Evolutionary conservation across 2,888 invertebrate genomes (phyloP), one percentile per base, ranked within the genome.

Genomic region (Dorcus parallelipipedus): DNA sequence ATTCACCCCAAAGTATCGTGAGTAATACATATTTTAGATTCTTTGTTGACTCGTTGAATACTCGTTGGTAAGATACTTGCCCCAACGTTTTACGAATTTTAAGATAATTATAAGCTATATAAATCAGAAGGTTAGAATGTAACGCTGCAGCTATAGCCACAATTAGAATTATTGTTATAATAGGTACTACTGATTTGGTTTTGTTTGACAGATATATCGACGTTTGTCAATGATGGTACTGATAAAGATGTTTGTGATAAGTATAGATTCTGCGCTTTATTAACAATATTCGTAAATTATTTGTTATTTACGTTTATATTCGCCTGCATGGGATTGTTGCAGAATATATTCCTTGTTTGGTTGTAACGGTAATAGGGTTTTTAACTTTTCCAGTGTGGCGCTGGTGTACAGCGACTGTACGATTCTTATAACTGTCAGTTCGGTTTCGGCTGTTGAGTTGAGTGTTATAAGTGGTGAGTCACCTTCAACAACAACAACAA

Each of bases 1-100:
- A 84, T 78, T 84, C 84, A 67, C 86, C 86, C 62, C 83, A 80
- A 71, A 82, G 80, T 74, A 80, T 82, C 74, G 84, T 83, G 73
- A 82, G 83, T 82, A 62, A 40, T 52, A 23, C 38, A 20, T 26
- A 33, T 33, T 33, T 33, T 33, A 33, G 20, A 20, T 20, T 20
- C 26, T 33, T 33, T 33, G 26, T 33, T 33, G 26, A 33, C 7
- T 20, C 20, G 20, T 20, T 14, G 14, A 14, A 14, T 1, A 20
- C 20, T 20, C 20, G 20, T 14, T 20, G 20, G 20, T 20, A 20
- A 20, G 20, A 20, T 20, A 20, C 2, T 3, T 20, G 2, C 20
- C 20, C 20, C 20, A 20, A 3, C 2, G 20, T 20, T 20, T 20
- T 20, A 20, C 3, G 20, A 3, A 20, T 20, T 20, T 20, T 20